phyloP scores from a whole-genome alignment of 1,140 invertebrate species.

The Lepidostoma basale region DNA sequence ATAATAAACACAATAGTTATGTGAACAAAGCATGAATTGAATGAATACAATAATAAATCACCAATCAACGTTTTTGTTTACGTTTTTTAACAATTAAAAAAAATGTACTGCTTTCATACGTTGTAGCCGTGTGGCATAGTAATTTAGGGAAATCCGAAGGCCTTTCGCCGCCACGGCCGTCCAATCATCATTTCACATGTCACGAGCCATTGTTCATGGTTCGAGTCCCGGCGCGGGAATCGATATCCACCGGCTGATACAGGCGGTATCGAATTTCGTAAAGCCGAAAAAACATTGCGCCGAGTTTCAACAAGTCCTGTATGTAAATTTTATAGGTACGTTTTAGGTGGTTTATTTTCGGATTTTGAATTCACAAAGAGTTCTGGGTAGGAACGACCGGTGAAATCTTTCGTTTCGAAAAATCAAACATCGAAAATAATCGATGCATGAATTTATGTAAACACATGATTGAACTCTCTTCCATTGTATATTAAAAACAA shows the following conservation, averaged over 20 bases:
- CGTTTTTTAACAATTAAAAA: too few species aligned
- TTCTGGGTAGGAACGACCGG: not conserved
- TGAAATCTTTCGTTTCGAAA: not conserved
- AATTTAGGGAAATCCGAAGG: too few species aligned
- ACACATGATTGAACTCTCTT: not conserved
- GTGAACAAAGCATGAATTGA: too few species aligned
- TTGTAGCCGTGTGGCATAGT: too few species aligned
- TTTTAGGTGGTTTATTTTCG: too few species aligned
- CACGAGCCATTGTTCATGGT: not conserved
- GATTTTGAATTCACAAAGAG: not conserved
- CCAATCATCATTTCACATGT: too few species aligned
- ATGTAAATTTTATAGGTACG: too few species aligned
- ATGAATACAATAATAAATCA: too few species aligned
- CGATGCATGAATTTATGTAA: not conserved
- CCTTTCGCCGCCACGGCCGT: too few species aligned
- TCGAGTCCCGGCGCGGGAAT: constrained; percentile 1
- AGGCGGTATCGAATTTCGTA: not conserved
- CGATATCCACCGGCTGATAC: not conserved
- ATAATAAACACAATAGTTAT: too few species aligned
- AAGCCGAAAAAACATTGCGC: not conserved
- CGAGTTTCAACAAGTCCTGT: not conserved
- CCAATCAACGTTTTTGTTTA: too few species aligned
- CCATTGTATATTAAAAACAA: not conserved
- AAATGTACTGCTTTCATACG: too few species aligned
- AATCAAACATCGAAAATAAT: not conserved